phyloP scores from a whole-genome alignment of 2,797 vertebrate species.

The Lithobates sylvaticus region DNA sequence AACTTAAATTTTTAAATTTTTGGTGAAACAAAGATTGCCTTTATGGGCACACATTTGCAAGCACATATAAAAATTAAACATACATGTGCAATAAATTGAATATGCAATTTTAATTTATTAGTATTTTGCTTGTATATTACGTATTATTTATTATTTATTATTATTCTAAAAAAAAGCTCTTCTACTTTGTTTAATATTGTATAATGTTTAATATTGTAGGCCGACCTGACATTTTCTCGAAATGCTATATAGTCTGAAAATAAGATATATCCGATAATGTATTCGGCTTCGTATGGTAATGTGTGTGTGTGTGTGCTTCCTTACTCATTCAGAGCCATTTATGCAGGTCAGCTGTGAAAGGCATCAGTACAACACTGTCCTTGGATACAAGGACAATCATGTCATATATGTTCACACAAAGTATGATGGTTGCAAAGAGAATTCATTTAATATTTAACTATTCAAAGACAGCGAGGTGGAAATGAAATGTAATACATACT shows the following conservation, averaged over 20 bases:
- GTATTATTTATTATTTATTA: neutral
- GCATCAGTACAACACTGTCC: neutral
- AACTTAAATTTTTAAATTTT: too few species aligned
- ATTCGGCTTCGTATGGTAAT: neutral
- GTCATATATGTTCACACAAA: neutral
- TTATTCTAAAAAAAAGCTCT: neutral
- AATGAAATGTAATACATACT: neutral
- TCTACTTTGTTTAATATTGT: neutral
- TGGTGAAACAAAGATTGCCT: too few species aligned
- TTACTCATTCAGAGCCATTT: neutral
- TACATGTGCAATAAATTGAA: too few species aligned
- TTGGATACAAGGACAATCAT: slow-evolving; percentile 23
- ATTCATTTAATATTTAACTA: neutral
- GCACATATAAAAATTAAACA: too few species aligned
- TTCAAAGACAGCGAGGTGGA: neutral
- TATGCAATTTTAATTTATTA: too few species aligned
- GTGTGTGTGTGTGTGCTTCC: neutral
- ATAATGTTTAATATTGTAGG: neutral
- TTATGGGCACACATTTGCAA: too few species aligned
- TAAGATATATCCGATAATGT: neutral
- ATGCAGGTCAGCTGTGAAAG: neutral
- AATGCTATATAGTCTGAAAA: neutral
- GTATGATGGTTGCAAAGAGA: neutral
- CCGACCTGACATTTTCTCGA: neutral
- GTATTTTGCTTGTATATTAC: neutral